Conservation (phyloP, 64 coral and sea anemone species). For the Stylophora pistillata region DNA sequence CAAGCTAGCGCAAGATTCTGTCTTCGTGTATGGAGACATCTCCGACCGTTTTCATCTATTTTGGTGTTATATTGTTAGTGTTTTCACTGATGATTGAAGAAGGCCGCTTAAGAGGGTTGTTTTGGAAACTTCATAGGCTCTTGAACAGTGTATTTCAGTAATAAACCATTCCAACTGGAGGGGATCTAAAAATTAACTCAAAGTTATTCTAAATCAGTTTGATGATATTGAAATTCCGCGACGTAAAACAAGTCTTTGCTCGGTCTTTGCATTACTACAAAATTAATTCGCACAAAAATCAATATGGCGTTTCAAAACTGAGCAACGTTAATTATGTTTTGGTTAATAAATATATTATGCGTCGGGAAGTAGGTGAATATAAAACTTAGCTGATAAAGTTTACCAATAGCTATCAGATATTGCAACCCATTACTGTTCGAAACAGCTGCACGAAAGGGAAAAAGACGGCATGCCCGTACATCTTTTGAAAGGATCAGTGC, state of each 20-base stretch:
- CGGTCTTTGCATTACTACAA: background rate
- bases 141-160: conserved; percentile 3
- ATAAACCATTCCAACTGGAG: background rate
- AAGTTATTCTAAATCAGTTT: background rate
- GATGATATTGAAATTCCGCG: background rate
- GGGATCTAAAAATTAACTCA: background rate
- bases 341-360: background rate
- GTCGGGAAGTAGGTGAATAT: background rate
- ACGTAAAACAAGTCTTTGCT: background rate
- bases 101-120: background rate
- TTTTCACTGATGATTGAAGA: background rate
- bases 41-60: background rate
- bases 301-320: conserved; percentile 14
- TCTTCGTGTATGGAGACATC: background rate
- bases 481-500: background rate
- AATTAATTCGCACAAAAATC: background rate
- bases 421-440: no score
- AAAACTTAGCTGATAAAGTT: background rate
- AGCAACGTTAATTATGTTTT: background rate
- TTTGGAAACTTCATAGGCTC: background rate
- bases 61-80: background rate
- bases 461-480: no score
- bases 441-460: no score
- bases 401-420: no score
- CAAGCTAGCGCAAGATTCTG: background rate